Conservation (phyloP, 2,797 vertebrate species). For the Sphenodon punctatus region DNA sequence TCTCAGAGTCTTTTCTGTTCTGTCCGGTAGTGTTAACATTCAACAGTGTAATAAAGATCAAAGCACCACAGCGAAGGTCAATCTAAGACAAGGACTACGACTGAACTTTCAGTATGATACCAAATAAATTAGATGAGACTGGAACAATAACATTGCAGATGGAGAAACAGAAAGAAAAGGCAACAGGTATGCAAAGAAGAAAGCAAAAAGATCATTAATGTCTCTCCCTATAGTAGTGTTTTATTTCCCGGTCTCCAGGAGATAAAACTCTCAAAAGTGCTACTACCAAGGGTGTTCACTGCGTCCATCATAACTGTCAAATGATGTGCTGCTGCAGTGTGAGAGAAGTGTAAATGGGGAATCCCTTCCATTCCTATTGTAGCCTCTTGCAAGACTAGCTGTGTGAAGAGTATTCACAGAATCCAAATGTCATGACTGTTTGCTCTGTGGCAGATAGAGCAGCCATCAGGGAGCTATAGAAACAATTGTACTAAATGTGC, state of each 20-base stretch:
- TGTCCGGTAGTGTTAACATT: too few species aligned
- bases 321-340: not conserved
- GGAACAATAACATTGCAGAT: not conserved
- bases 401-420: constrained; percentile 19
- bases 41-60: too few species aligned
- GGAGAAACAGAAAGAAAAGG: not conserved
- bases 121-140: not conserved
- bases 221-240: not conserved
- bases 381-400: constrained; percentile 17
- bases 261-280: not conserved
- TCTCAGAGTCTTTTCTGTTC: too few species aligned
- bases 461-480: constrained; percentile 5
- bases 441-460: not conserved
- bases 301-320: not conserved
- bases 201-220: not conserved
- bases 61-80: constrained; percentile 2
- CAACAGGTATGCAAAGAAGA: not conserved
- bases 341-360: not conserved
- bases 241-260: not conserved
- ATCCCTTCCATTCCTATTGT: constrained; percentile 5
- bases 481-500: not conserved
- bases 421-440: constrained; percentile 27
- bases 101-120: constrained; percentile 48
- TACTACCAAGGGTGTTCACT: not conserved
- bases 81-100: not conserved